phyloP scores from a whole-genome alignment of 2,797 vertebrate species.

The Iguana delicatissima region DNA sequence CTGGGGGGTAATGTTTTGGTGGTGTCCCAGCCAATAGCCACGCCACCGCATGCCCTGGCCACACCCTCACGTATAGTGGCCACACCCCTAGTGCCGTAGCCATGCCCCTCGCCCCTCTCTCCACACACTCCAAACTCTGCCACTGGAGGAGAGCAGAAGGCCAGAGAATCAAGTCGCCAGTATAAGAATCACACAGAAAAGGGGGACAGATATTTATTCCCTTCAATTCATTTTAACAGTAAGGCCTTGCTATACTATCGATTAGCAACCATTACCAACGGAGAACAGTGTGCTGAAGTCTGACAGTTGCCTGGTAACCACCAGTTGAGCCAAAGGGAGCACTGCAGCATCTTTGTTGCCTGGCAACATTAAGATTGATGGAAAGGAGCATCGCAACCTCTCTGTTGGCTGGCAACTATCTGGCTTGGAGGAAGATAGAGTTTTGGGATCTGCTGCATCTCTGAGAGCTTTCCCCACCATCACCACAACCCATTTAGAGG shows the following conservation, averaged over 20 bases:
- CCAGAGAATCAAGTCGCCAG: not conserved
- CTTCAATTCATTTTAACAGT: not conserved
- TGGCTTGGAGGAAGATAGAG: not conserved
- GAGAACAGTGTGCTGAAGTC: not conserved
- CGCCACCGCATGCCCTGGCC: too few relatives aligned
- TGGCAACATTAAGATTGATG: not conserved
- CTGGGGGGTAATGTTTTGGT: too few relatives aligned
- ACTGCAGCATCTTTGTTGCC: too few relatives aligned
- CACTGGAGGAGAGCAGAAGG: too few relatives aligned
- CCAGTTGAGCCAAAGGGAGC: not conserved
- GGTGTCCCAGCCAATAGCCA: too few relatives aligned
- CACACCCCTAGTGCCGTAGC: too few relatives aligned
- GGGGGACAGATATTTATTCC: not conserved
- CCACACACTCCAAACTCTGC: too few relatives aligned
- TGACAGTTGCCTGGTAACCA: not conserved
- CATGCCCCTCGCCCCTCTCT: too few relatives aligned
- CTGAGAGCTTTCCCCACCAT: not conserved
- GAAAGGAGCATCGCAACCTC: not conserved
- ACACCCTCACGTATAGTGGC: too few relatives aligned
- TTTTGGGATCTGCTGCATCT: not conserved
- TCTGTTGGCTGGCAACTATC: not conserved
- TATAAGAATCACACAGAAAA: not conserved
- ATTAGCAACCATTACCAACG: not conserved
- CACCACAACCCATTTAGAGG: not conserved
- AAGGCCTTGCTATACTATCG: not conserved